These are phyloP conservation scores for Myiotriccus ornatus DNA, from an alignment of 2,797 vertebrate species.

Conservation along the genomic window DNA sequence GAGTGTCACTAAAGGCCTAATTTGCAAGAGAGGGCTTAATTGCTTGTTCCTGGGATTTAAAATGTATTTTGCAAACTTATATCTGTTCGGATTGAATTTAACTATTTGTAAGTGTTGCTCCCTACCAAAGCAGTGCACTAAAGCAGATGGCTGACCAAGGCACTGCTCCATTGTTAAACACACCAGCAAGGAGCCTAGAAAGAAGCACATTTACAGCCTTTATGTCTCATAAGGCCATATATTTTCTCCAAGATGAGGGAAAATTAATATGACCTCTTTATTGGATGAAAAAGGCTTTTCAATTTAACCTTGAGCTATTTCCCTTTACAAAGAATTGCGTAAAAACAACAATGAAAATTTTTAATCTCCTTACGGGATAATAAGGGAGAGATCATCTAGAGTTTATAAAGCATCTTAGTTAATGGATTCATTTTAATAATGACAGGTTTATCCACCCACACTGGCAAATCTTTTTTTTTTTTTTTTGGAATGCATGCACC, in stretches of 20 bases:
- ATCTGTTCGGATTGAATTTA: neutral
- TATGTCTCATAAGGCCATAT: neutral
- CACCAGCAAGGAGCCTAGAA: neutral
- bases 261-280: slow-evolving; percentile 42
- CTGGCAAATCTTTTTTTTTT: slow-evolving; percentile 8
- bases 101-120: neutral
- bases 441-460: slow-evolving; percentile 57
- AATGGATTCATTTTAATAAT: slow-evolving; percentile 72
- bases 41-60: neutral
- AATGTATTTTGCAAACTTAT: slow-evolving; percentile 26
- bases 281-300: slow-evolving; percentile 42
- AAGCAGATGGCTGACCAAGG: neutral
- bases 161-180: neutral
- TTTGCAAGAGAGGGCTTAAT: slow-evolving; percentile 14
- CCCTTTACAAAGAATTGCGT: slow-evolving; percentile 54
- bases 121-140: neutral
- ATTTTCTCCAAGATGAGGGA: slow-evolving; percentile 19
- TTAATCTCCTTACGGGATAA: slow-evolving; percentile 70
- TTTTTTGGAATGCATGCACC: neutral
- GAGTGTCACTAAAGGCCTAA: neutral
- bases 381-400: slow-evolving; percentile 65
- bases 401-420: slow-evolving; percentile 67
- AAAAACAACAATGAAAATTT: slow-evolving; percentile 65
- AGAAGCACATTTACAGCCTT: neutral
- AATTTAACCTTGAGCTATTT: slow-evolving; percentile 67